Evolutionary conservation across 2,888 invertebrate species (phyloP), one percentile per base, ranked within the genome.

Genomic region (Drosophila barbarae): DNA sequence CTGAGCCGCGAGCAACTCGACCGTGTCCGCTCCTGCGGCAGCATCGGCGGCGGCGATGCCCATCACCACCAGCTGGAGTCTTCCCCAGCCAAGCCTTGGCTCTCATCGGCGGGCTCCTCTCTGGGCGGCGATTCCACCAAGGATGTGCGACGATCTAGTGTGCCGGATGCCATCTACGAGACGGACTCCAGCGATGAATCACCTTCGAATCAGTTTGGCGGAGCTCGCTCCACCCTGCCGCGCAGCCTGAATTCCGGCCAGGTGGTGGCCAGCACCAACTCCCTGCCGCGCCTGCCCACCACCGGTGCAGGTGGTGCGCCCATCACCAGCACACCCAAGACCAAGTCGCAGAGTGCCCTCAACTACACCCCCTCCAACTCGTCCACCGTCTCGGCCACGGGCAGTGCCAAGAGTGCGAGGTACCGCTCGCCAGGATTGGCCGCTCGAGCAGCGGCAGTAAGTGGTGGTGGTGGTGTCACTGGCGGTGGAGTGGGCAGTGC

Each of bases 331-430:
- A 90, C 91, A 5, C 90, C 89, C 39, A 80, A 84, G 38, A 92
- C 93, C 78, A 93, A 93, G 84, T 92, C 93, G 1, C 92, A 93
- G 79, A 93, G 92, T 79, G 91, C 92, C 71, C 71, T 87, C 2
- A 87, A 84, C 50, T 86, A 76, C 35, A 76, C 75, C 2, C 72
- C 84, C 34, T 61, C 77, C 18, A 65, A 70, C 8, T 39, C 58
- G 3, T 39, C 92, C 92, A 81, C 85, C 21, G 35, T 57, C n/a
- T 57, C 66, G 30, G 51, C 66, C 90, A 75, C 91, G 76, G 91
- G 91, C 60, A 92, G 94, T 71, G 96, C 95, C 46, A 96, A 96
- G 87, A 96, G 96, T 53, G 96, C 96, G 41, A 91, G 96, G 38
- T 96, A 96, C 88, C 91, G 96, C 5, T 95, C 96, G 2, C 96